Evolutionary conservation across 2,888 invertebrate species (phyloP), one percentile per base, ranked within the genome.

Genomic region (Apocheima hispidaria): DNA sequence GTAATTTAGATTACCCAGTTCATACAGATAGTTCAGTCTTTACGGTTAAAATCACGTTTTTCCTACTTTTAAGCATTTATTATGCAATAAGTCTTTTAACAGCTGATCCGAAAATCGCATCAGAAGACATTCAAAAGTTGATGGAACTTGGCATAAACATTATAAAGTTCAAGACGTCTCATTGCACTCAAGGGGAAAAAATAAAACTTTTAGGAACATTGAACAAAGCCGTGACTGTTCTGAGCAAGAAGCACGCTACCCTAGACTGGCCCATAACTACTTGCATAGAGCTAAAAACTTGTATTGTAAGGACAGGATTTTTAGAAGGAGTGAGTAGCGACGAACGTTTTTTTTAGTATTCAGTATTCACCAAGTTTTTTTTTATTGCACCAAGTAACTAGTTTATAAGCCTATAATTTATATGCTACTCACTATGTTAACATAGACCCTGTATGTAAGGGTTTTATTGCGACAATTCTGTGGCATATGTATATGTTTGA

Each of bases 251-350:
- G 70, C 40, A 77, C 50, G 82, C 91, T 4, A 93, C 94, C 0
- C 81, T 93, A 21, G 88, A 92, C 44, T 94, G 93, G 79, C 95
- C 97, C 0, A 92, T 97, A 5, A 97, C 96, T 2, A 96, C 97
- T 70, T 97, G 96, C 54, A 85, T 97, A 49, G 97, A 98, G 76
- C 95, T 98, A 0, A 96, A 96, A 79, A 97, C 97, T 3, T 96
- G 96, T 2, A 96, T 97, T 84, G 96, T 98, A 68, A 93, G 96
- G 74, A 97, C 97, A 46, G 98, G 86, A 0, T 53, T 83, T 14
- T 51, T 86, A 14, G 70, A 79, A 70, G 61, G 71, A 66, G 84
- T 82, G 61, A 7, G 48, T 60, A 16, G 6, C 44, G 12, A 23
- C 26, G 5, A 5, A 41, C 6, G 7, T 23, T 23, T 21, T n/a